Evolutionary conservation across 2,888 invertebrate species (phyloP), one percentile per base, ranked within the genome.

Genomic region (Mylabris sibirica): DNA sequence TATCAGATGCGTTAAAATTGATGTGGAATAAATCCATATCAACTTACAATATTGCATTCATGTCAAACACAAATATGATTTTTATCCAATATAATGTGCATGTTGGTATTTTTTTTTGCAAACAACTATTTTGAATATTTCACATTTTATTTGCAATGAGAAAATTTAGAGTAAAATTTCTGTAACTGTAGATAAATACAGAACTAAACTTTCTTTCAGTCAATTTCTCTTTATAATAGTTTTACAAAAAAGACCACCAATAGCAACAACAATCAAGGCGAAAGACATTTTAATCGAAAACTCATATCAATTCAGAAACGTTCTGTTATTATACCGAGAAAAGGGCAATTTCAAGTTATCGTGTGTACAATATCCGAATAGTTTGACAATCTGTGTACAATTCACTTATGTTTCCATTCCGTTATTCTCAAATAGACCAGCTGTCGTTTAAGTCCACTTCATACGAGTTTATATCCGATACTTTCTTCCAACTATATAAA

Each of bases 11-110:
- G 61, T 22, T 22, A 12, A 38, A 61, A 57, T 24, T 57, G 57
- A 49, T 49, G 20, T 49, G 49, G 35, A 61, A 61, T 61, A 61
- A 24, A 22, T 24, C 61, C 35, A 41, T 41, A 22, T 41, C 57
- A 57, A 26, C 12, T 17, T 22, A 38, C 20, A 35, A 38, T 38
- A 41, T 17, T 24, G 30, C 34, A 61, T 61, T 61, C 24, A 61
- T 35, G 61, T 34, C 61, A 61, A 61, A 20, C 38, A 24, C 22
- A 61, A 61, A 34, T 38, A 35, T 22, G 38, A 17, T 17, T 60
- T 60, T 60, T 35, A 38, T 60, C 20, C 35, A 34, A 17, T 38
- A 12, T 22, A 22, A 17, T 49, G 11, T 24, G 14, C 24, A n/a
- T n/a, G n/a, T n/a, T n/a, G n/a, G n/a, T n/a, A n/a, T n/a, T 57